These are phyloP conservation scores for Agrotis segetum DNA, from an alignment of 2,888 invertebrate species.

Conservation along the genomic window DNA sequence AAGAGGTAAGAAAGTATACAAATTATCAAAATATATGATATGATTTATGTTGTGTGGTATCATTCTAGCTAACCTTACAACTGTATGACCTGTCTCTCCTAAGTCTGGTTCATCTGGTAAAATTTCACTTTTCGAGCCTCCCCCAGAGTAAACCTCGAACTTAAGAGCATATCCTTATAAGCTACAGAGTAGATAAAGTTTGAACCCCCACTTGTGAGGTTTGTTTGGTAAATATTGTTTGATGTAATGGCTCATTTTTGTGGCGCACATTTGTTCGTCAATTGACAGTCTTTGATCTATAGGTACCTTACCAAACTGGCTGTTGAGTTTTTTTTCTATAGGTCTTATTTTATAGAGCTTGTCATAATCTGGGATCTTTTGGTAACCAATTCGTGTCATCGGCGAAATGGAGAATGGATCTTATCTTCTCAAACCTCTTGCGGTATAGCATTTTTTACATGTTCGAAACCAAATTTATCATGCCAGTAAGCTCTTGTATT, in stretches of 20 bases:
- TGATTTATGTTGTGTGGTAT: constrained; percentile 68
- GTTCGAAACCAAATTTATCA: constrained; percentile 8
- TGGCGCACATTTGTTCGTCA: constrained; percentile 71
- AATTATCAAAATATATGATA: constrained; percentile 67
- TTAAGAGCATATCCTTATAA: constrained; percentile 60
- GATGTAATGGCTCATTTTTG: constrained; percentile 68
- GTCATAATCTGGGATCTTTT: constrained; percentile 5
- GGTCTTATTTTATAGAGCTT: constrained; percentile 1
- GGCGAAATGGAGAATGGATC: not conserved
- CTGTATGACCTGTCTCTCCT: constrained; percentile 66
- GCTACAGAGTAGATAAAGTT: constrained; percentile 66
- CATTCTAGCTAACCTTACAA: constrained; percentile 65
- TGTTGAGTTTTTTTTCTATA: constrained; percentile 23
- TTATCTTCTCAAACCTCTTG: not conserved
- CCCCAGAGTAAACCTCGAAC: constrained; percentile 67
- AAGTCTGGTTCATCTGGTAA: constrained; percentile 68
- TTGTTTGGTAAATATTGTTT: constrained; percentile 70
- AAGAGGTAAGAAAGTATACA: constrained; percentile 66
- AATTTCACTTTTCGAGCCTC: constrained; percentile 61
- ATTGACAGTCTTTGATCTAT: constrained; percentile 68
- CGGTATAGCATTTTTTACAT: not conserved
- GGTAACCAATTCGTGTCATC: not conserved
- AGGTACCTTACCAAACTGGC: constrained; percentile 61
- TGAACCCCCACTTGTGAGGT: constrained; percentile 71
- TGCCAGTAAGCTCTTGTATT: constrained; percentile 3